Evolutionary conservation across 2,888 invertebrate species (phyloP), one percentile per base, ranked within the genome.

Genomic region (Metallyticus violacea): DNA sequence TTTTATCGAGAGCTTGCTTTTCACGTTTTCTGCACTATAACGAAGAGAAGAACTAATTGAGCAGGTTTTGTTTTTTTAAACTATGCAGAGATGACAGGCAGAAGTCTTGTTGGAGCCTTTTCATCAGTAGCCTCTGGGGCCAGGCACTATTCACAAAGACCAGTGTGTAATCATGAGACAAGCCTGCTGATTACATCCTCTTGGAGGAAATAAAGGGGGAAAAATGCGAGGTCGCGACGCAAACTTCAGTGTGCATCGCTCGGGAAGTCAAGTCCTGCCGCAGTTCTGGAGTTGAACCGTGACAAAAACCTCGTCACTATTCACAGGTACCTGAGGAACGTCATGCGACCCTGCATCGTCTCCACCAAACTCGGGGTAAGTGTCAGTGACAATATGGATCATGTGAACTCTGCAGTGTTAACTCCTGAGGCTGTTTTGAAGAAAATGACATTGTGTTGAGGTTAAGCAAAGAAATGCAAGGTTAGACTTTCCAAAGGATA

Each of bases 311-410:
- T 62, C 40, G 40, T 62, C 40, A 62, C 40, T 15, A 62, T 62
- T 62, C 40, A 62, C 40, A 15, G 40, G 40, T 62, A 62, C 40
- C 40, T 62, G 40, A 62, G 40, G 79, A 26, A 27, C 25, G 81
- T 30, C 27, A 85, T 85, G 85, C 40, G 81, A n/a, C 85, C 85
- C 7, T 85, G 81, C 27, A 81, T 85, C 7, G 80, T 85, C 5
- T 85, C 85, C 15, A 76, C 80, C 9, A 81, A 81, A 29, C 25
- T 85, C 27, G 76, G 81, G 77, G 85, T 85, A 76, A 85, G 85
- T 85, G n/a, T 30, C 40, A 62, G 40, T 15, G 40, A 62, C 9
- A 40, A 1, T 40, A 1, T 3, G 9, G 7, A 7, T 9, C 7
- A 40, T 40, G 40, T 40, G 40, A 29, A 29, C 3, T 9, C 40